Evolutionary conservation across 2,888 invertebrate species (phyloP).

Genomic region (Hipparchia sbordonii): DNA sequence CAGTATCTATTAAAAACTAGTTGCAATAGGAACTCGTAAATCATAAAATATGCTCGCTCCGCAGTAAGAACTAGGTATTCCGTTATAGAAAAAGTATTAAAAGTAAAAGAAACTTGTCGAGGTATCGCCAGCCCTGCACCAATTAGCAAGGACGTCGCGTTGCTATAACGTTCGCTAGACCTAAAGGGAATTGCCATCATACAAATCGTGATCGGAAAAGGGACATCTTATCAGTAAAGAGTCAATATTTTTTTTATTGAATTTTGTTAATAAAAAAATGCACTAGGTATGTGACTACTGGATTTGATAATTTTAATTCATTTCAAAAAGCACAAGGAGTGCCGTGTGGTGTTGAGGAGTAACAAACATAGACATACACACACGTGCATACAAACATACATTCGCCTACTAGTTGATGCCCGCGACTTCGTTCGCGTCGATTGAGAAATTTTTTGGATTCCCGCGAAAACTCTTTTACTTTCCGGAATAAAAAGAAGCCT

Average conservation of each 20-base stretch:
- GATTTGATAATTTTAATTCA: too few relatives aligned
- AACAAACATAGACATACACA: too few relatives aligned
- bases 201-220: constrained; percentile 10
- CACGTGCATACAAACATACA: too few relatives aligned
- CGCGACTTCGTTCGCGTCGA: too few relatives aligned
- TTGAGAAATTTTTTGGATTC: too few relatives aligned
- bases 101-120: constrained; percentile 20
- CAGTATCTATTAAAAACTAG: neutral
- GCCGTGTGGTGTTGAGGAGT: too few relatives aligned
- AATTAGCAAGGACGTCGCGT: constrained; percentile 38
- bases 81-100: constrained; percentile 14
- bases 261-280: too few relatives aligned
- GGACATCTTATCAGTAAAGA: neutral
- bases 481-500: too few relatives aligned
- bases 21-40: constrained; percentile 6
- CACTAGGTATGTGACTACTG: too few relatives aligned
- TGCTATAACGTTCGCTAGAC: neutral
- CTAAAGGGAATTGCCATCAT: constrained; percentile 7
- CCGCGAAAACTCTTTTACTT: too few relatives aligned
- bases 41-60: neutral
- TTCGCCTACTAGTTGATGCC: too few relatives aligned
- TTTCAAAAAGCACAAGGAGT: too few relatives aligned
- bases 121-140: constrained; percentile 26
- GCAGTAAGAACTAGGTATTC: neutral
- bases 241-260: neutral